Evolutionary conservation across 2,113 vertebrate genomes (phyloP).

Genomic region (Gorsachius goisagi): DNA sequence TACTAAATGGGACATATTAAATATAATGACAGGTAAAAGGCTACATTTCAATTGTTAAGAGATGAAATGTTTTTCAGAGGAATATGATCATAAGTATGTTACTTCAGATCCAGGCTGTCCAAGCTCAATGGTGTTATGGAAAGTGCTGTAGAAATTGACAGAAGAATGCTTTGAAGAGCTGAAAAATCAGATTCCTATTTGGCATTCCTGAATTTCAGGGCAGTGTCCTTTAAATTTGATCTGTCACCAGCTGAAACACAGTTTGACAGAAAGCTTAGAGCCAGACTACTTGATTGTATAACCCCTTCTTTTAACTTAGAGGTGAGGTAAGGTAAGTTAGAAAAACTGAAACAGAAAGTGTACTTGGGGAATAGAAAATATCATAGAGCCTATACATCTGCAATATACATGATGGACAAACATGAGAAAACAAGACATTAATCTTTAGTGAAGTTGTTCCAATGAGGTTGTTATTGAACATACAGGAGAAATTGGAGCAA

Average conservation of each 20-base stretch:
- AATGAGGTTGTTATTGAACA: background rate
- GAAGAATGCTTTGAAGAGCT: background rate
- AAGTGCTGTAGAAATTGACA: background rate
- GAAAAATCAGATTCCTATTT: background rate
- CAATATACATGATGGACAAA: background rate
- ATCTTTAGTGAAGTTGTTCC: background rate
- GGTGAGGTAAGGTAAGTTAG: background rate
- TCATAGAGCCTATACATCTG: background rate
- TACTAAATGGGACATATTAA: background rate
- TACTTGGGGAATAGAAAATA: background rate
- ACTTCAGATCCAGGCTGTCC: background rate
- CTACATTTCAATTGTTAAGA: background rate
- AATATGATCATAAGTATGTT: background rate
- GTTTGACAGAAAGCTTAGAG: background rate
- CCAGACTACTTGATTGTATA: background rate
- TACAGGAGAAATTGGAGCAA: background rate
- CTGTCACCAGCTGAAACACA: background rate
- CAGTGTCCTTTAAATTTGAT: background rate
- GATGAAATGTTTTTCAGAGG: background rate
- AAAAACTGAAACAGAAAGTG: background rate
- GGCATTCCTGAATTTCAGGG: background rate
- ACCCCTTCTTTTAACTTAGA: background rate
- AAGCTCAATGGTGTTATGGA: background rate
- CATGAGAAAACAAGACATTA: background rate
- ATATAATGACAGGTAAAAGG: background rate